Base-by-base conservation (phyloP, 2,113 vertebrate genomes). In the Uria lomvia region DNA sequence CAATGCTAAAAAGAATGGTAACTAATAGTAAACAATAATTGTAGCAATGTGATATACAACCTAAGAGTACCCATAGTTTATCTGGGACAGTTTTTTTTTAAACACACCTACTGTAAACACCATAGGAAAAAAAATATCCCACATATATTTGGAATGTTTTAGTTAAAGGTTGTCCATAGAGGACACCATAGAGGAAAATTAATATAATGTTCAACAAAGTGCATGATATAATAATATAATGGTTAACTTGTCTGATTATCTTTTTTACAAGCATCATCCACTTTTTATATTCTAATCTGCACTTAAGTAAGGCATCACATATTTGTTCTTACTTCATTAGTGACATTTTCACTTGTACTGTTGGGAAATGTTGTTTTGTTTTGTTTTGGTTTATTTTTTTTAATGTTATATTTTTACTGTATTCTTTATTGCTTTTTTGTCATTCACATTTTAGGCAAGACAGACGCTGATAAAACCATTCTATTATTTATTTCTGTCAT, bases 281-380 rank as follows among this genome's bases (percentile, higher is more conserved):
- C 52, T 86, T 96, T 81, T 88, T 88, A n/a, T 42, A 85, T 83
- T 85, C 77, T 76, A 6, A 75, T 45, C 14, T 94, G 19, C 13
- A 71, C 22, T 87, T 92, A 94, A 27, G 12, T 45, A 96, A 96
- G 7, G 47, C 34, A 70, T 63, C 23, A 87, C 26, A 43, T 90
- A 92, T 97, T 95, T 96, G 78, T 85, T 97, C 66, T 96, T 97
- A 75, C 21, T 95, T 96, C 19, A 89, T 92, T 95, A 89, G 24
- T 91, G 90, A 86, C 65, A 79, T 90, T 96, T 95, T 91, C 29
- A 96, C 47, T 34, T 92, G 15, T 3, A 67, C 9, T 80, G 23
- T 52, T 93, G 94, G 79, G 67, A 86, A 60, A 5, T 60, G 23
- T 1, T 94, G 86, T 80, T 88, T 95, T 96, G 88, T 94, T 90